phyloP scores from a whole-genome alignment of 1,140 invertebrate genomes.

The Ericerus pela region DNA sequence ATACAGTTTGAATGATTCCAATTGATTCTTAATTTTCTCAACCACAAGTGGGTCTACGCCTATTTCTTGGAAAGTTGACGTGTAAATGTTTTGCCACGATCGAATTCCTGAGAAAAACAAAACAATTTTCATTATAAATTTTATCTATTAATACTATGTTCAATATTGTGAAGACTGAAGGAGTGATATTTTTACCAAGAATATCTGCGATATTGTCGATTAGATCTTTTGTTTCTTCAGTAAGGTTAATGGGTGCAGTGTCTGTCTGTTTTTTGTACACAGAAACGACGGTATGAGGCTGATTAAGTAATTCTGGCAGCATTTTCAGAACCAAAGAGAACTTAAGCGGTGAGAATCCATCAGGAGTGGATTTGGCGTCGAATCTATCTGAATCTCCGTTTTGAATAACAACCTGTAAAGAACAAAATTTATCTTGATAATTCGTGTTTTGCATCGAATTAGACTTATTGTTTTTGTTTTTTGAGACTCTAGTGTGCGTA shows the following conservation, averaged over 20 bases:
- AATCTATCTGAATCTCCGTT: background rate
- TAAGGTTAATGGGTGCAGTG: background rate
- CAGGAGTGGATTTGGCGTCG: background rate
- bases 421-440: background rate
- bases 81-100: background rate
- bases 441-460: background rate
- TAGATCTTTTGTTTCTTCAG: background rate
- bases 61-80: background rate
- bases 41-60: background rate
- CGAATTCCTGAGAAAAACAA: background rate
- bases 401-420: background rate
- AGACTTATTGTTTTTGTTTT: background rate
- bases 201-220: background rate
- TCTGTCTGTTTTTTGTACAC: background rate
- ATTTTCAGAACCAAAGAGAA: background rate
- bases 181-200: background rate
- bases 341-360: background rate
- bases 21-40: too few relatives aligned
- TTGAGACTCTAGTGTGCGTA: background rate
- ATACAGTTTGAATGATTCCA: too few relatives aligned
- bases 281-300: background rate
- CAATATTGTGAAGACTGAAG: background rate
- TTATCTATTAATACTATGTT: background rate
- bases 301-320: background rate
- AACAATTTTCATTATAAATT: background rate